These are phyloP conservation scores for Petrolisthes cinctipes DNA, from an alignment of 2,888 invertebrate genomes.

Conservation along the genomic window DNA sequence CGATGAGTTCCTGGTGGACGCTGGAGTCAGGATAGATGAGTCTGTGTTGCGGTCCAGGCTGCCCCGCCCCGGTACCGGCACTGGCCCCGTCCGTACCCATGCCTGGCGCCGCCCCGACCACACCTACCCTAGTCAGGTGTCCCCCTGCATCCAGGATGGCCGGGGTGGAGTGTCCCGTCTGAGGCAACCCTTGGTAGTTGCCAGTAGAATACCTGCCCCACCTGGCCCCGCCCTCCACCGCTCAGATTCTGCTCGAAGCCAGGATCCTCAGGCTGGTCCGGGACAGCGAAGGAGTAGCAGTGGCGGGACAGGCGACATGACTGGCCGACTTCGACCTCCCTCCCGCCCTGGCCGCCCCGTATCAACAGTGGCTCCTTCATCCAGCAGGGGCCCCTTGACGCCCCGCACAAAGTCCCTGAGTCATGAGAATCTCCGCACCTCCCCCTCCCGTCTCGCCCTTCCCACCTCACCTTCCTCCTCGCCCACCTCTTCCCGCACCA, in stretches of 20 bases:
- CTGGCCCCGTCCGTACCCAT: slow-evolving; percentile 11
- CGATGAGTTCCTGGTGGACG: slow-evolving; percentile 67
- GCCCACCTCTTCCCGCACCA: slow-evolving; percentile 54
- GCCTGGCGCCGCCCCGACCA: slow-evolving; percentile 37
- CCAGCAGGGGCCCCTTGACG: slow-evolving; percentile 35
- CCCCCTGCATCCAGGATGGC: slow-evolving; percentile 24
- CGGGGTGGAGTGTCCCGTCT: slow-evolving; percentile 43
- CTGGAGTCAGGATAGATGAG: slow-evolving; percentile 67
- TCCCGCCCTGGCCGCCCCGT: slow-evolving; percentile 53
- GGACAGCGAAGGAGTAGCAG: slow-evolving; percentile 35
- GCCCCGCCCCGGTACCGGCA: slow-evolving; percentile 43
- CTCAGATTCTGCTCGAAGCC: slow-evolving; percentile 19
- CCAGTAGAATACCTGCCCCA: slow-evolving; percentile 49
- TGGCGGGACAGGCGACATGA: slow-evolving; percentile 29
- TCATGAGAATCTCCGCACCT: slow-evolving; percentile 63
- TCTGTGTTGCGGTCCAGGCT: slow-evolving; percentile 55
- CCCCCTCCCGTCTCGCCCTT: slow-evolving; percentile 54
- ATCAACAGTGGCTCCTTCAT: slow-evolving; percentile 50
- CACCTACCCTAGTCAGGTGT: slow-evolving; percentile 13
- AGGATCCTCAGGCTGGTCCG: slow-evolving; percentile 17
- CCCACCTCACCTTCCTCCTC: slow-evolving; percentile 51
- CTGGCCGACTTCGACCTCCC: slow-evolving; percentile 48
- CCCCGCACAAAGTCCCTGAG: slow-evolving; percentile 62
- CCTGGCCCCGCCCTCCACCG: slow-evolving; percentile 41
- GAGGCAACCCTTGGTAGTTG: slow-evolving; percentile 36